Percentiles rank a stretch among this genome's conserved stretches.
Evolutionary conservation across 2,113 vertebrate species (phyloP).

Genomic region (Athene cunicularia): DNA sequence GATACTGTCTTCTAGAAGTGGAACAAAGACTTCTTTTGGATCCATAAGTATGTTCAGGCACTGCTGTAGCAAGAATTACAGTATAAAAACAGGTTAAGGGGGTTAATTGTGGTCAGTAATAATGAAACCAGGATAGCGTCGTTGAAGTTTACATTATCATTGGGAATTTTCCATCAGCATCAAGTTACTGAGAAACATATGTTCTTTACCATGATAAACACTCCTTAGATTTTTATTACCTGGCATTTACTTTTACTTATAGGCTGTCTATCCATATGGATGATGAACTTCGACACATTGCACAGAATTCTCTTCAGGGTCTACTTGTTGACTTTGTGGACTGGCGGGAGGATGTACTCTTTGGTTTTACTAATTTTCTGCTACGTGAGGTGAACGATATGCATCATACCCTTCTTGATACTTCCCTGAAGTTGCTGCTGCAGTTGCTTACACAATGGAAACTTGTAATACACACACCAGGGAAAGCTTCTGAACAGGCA

Average conservation of each 20-base stretch:
- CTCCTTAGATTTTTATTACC: background rate
- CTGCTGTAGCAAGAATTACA: background rate
- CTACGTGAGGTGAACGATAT: slow-evolving; percentile 95
- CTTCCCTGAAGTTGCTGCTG: slow-evolving; percentile 93
- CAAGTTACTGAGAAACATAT: background rate
- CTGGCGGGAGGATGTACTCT: slow-evolving; percentile 96
- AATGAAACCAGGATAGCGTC: background rate
- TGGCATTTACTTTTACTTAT: background rate
- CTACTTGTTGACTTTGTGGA: slow-evolving; percentile 95
- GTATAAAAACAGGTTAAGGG: background rate
- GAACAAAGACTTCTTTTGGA: background rate
- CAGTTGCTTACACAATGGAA: slow-evolving; percentile 98
- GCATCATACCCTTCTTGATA: slow-evolving; percentile 92
- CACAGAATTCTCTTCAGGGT: slow-evolving; percentile 97
- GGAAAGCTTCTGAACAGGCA: slow-evolving; percentile 81
- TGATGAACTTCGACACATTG: slow-evolving; percentile 96
- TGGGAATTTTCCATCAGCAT: background rate
- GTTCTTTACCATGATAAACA: background rate
- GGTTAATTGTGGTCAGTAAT: background rate
- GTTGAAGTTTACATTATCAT: background rate
- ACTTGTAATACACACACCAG: slow-evolving; percentile 89
- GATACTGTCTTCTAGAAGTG: background rate
- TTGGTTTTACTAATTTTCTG: slow-evolving; percentile 96
- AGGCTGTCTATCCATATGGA: slow-evolving; percentile 99
- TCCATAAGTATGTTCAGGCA: background rate